Evolutionary conservation across 2,888 invertebrate genomes (phyloP).

Genomic region (Ophonus ardosiacus): DNA sequence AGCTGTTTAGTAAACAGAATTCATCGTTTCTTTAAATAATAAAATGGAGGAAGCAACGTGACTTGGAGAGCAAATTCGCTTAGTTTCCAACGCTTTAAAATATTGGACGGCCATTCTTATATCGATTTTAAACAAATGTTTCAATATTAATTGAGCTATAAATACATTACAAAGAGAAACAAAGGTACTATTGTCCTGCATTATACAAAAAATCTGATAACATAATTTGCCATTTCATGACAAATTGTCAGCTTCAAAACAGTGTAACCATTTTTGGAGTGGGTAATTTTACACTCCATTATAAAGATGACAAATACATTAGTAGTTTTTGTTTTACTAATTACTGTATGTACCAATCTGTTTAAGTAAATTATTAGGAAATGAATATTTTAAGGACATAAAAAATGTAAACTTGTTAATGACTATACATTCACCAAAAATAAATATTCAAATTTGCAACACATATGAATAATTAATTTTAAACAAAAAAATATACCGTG

Average conservation of each 20-base stretch:
- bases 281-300: no score
- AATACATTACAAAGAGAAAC: neutral
- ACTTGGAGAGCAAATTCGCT: neutral
- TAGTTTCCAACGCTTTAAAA: neutral
- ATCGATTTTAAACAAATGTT: neutral
- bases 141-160: neutral
- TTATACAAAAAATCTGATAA: neutral
- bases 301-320: no score
- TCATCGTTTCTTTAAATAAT: constrained; percentile 21
- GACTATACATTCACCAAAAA: neutral
- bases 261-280: no score
- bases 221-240: no score
- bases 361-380: neutral
- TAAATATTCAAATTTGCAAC: no score
- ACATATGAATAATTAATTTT: no score
- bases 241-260: no score
- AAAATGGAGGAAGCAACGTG: constrained; percentile 38
- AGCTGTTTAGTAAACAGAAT: constrained; percentile 14
- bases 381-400: neutral
- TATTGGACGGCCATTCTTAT: neutral
- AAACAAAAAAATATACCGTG: no score
- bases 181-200: neutral
- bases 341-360: no score
- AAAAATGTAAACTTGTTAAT: neutral
- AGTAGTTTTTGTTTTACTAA: no score